Conservation (phyloP, 2,888 invertebrate species). For the Lasioglossum figueresi region DNA sequence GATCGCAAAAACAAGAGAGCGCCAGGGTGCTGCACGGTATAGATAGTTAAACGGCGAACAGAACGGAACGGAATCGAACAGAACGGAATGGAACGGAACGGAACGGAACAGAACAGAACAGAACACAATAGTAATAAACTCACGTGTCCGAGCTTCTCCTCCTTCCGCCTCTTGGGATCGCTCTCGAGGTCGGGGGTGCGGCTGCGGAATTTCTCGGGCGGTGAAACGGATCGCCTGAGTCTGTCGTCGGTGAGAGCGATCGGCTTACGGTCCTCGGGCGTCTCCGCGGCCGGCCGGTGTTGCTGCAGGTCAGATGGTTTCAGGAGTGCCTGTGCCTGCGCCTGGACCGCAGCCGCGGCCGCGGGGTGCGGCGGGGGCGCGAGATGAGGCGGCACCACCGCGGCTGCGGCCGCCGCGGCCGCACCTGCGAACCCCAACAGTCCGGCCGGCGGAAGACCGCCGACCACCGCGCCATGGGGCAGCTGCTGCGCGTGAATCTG, state of each 20-base stretch:
- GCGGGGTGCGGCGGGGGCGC: constrained; percentile 86
- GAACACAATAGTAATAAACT: constrained; percentile 83
- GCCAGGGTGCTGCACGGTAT: neutral
- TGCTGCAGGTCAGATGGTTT: constrained; percentile 85
- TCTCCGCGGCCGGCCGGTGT: constrained; percentile 83
- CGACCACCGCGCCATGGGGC: constrained; percentile 87
- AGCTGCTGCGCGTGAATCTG: constrained; percentile 95
- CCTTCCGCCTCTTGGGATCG: constrained; percentile 91
- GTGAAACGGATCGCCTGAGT: constrained; percentile 90
- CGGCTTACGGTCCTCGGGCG: constrained; percentile 86
- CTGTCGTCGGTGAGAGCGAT: constrained; percentile 85
- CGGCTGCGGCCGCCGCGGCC: constrained; percentile 85
- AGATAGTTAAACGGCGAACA: neutral
- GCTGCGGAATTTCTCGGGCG: constrained; percentile 92
- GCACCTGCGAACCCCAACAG: constrained; percentile 85
- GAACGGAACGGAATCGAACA: neutral
- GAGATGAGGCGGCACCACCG: constrained; percentile 85
- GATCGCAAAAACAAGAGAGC: constrained; percentile 22
- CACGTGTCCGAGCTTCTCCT: constrained; percentile 94
- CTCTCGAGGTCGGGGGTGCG: constrained; percentile 91
- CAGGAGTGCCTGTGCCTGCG: constrained; percentile 77
- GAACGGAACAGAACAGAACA: constrained; percentile 5
- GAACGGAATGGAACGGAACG: constrained; percentile 12
- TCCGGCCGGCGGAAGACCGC: constrained; percentile 84
- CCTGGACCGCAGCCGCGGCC: constrained; percentile 85